phyloP scores from a whole-genome alignment of 2,113 vertebrate genomes.

The Leptobrachium leishanense region DNA sequence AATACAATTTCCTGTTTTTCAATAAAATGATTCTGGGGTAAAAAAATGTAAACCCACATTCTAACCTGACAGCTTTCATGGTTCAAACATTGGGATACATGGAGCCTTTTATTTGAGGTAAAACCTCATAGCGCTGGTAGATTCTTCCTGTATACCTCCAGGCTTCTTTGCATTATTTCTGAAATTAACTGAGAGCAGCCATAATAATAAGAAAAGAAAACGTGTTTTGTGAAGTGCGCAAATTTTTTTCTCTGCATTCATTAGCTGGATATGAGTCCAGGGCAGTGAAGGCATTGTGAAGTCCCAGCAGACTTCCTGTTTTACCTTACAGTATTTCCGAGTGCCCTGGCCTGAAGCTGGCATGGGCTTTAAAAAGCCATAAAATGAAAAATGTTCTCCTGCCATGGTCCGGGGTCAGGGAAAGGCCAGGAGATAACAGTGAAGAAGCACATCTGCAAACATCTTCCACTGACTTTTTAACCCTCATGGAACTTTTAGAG shows the following conservation, averaged over 20 bases:
- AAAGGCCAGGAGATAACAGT: neutral
- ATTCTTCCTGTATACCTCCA: no score
- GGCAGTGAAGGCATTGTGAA: neutral
- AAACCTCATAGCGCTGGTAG: no score
- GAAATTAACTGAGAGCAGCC: neutral
- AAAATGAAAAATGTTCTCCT: neutral
- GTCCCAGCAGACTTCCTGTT: constrained; percentile 32
- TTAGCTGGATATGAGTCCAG: neutral
- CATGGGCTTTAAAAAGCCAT: neutral
- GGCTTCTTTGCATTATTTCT: no score
- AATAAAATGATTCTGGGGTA: no score
- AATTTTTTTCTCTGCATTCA: neutral
- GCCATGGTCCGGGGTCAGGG: constrained; percentile 19
- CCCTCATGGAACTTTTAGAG: no score
- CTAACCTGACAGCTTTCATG: no score
- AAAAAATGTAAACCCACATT: no score
- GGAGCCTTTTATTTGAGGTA: no score
- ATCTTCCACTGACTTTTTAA: neutral
- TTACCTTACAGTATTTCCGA: constrained; percentile 10
- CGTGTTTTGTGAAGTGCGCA: no score
- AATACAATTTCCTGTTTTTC: no score
- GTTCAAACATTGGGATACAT: no score
- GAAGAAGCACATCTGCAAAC: neutral
- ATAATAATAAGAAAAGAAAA: neutral
- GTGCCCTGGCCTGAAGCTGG: constrained; percentile 21